Base-by-base conservation (phyloP, 2,888 invertebrate species). In the Blera fallax region DNA sequence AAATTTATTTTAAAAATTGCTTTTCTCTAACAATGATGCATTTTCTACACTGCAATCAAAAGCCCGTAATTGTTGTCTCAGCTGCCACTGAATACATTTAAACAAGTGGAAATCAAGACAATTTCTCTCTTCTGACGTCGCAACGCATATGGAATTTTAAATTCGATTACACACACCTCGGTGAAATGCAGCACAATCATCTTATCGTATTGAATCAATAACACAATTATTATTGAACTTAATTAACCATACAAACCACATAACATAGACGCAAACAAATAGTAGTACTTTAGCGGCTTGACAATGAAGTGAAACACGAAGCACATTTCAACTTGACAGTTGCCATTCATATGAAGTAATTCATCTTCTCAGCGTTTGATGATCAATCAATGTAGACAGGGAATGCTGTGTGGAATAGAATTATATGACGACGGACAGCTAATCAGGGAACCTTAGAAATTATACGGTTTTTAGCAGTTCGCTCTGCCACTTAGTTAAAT, bases 121-220 rank as follows among this genome's bases (percentile, higher is more conserved):
- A 69, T 56, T 69, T 54, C 54, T 69, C 54, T 27, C 40, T n/a
- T 11, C 29, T 4, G 43, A 16, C 24, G 14, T 27, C 27, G 45
- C 10, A 32, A 34, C 58, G 24, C 70, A 72, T 45, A 45, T 34
- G 45, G 48, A 58, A 48, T 58, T 24, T 32, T 34, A 43, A 58
- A 72, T 72, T 72, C 48, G 48, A 48, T 58, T 27, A 29, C 40
- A 56, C 27, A 32, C 14, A 43, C 21, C 48, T 32, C 16, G 54
- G 18, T 54, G 40, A 40, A 21, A 43, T 32, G 43, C 48, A 48
- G 32, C 14, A 4, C 21, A 1, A 14, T 48, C 8, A 48, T 48
- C 64, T 64, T 48, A 58, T 72, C 58, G 34, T 16, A 27, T 58
- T 43, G 16, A 70, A 74, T 74, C 64, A 45, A 74, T 74, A 74